Percentiles rank a stretch among this genome's conserved stretches.
These are phyloP conservation scores for Auanema freiburgensis DNA, from an alignment of 2,888 invertebrate genomes.

Conservation along the genomic window DNA sequence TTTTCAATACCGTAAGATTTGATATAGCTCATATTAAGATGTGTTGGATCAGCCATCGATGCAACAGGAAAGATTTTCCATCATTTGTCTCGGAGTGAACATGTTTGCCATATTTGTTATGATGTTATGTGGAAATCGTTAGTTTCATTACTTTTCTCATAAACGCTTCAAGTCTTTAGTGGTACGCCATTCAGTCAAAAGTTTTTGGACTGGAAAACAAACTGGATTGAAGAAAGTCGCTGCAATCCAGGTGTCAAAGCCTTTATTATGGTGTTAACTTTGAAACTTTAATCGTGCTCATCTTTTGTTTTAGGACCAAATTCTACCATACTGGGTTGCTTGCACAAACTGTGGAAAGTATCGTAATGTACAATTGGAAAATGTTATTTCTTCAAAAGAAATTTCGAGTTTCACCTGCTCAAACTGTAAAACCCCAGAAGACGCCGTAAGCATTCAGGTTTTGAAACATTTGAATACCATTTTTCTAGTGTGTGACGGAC, in stretches of 20 bases:
- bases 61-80: slow-evolving; percentile 30
- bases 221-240: slow-evolving; percentile 21
- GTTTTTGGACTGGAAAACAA: slow-evolving; percentile 19
- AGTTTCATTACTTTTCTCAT: slow-evolving; percentile 15
- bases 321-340: slow-evolving; percentile 51
- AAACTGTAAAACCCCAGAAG: slow-evolving; percentile 28
- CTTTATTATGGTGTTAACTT: slow-evolving; percentile 14
- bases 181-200: not conserved
- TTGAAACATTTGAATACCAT: not conserved
- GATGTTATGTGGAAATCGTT: slow-evolving; percentile 41
- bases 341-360: slow-evolving; percentile 41
- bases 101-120: slow-evolving; percentile 44
- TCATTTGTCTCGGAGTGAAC: slow-evolving; percentile 44
- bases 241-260: slow-evolving; percentile 21
- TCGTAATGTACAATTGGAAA: slow-evolving; percentile 23
- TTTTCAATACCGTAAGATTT: too few relatives aligned
- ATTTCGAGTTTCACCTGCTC: slow-evolving; percentile 26
- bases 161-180: slow-evolving; percentile 7
- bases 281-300: not conserved
- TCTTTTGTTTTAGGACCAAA: slow-evolving; percentile 29
- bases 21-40: slow-evolving; percentile 20
- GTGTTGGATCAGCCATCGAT: slow-evolving; percentile 14
- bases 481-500: slow-evolving; percentile 13
- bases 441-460: slow-evolving; percentile 18
- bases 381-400: slow-evolving; percentile 7